Evolutionary conservation across 1,140 invertebrate species (phyloP).

Genomic region (Pinna nobilis): DNA sequence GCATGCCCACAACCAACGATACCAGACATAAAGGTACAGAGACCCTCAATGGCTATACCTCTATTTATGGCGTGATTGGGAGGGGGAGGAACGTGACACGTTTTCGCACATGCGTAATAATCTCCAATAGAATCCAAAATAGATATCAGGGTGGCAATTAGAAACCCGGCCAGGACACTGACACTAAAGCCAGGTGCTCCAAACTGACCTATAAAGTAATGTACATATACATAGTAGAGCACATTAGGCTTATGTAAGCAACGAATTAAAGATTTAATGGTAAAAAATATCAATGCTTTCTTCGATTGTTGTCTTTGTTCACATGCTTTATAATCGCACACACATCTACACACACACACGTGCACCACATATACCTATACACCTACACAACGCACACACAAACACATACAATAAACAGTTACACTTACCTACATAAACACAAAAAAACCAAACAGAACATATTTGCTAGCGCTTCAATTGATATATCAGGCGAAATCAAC

Average conservation of each 20-base stretch:
- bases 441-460: too few species aligned
- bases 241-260: not conserved
- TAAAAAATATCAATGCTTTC: too few species aligned
- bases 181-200: constrained; percentile 52
- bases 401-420: too few species aligned
- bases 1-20: constrained; percentile 89
- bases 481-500: too few species aligned
- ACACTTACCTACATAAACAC: too few species aligned
- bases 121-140: constrained; percentile 69
- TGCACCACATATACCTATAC: too few species aligned
- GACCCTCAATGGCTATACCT: constrained; percentile 88
- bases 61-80: constrained; percentile 67
- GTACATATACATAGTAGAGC: not conserved
- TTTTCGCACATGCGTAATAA: constrained; percentile 69
- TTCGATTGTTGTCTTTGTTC: not conserved
- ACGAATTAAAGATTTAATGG: not conserved
- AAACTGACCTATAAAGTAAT: constrained; percentile 54
- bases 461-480: too few species aligned
- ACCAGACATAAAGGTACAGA: constrained; percentile 88
- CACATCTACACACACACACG: too few species aligned
- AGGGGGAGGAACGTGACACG: constrained; percentile 61
- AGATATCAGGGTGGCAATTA: constrained; percentile 63
- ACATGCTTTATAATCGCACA: not conserved
- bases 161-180: constrained; percentile 58
- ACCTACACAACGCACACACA: too few species aligned